Conservation (phyloP, 1,140 invertebrate species). For the Chrysoperla carnea region DNA sequence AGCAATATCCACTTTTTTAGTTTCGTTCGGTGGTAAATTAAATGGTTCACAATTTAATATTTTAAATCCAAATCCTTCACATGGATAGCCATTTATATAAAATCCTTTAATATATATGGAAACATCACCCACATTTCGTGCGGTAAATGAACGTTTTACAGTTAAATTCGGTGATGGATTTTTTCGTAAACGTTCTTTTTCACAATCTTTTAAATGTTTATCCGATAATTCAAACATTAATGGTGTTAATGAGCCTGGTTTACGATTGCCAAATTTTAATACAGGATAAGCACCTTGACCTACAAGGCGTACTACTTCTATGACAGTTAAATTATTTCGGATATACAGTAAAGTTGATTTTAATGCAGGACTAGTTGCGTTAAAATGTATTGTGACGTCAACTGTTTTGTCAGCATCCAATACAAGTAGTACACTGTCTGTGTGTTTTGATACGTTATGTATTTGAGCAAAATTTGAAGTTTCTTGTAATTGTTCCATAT, state of each 20-base stretch:
- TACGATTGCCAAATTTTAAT: constrained; percentile 81
- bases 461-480: not conserved
- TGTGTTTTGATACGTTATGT: constrained; percentile 2
- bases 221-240: constrained; percentile 72
- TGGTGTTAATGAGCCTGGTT: constrained; percentile 53
- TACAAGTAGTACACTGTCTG: constrained; percentile 18
- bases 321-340: constrained; percentile 82
- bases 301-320: constrained; percentile 67
- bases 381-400: constrained; percentile 20
- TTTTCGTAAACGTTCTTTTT: constrained; percentile 29
- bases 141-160: constrained; percentile 70
- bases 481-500: not conserved
- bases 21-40: constrained; percentile 60
- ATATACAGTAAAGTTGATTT: constrained; percentile 27
- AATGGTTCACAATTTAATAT: constrained; percentile 73
- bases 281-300: constrained; percentile 71
- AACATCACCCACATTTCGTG: constrained; percentile 73
- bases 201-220: constrained; percentile 69
- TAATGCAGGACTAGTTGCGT: constrained; percentile 16
- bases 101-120: constrained; percentile 59
- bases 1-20: constrained; percentile 74
- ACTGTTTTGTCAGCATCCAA: constrained; percentile 26
- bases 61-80: constrained; percentile 77
- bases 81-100: constrained; percentile 51
- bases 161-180: constrained; percentile 45